Conservation (phyloP, 2,113 vertebrate genomes). For the Carassius carassius region DNA sequence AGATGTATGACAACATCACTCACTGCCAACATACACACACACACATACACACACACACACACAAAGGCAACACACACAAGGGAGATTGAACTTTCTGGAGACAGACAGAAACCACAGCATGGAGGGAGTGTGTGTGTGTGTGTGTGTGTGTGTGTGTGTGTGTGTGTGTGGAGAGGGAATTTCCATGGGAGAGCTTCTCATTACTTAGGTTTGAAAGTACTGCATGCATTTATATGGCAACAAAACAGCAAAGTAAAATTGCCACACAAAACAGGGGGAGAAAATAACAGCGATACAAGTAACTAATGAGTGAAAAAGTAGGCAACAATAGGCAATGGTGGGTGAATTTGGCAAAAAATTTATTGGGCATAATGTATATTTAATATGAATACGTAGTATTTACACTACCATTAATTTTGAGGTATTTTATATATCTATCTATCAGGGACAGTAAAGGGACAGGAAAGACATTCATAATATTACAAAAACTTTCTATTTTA, state of each 20-base stretch:
- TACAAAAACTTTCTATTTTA: too few relatives aligned
- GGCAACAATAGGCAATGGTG: background rate
- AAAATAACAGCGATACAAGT: background rate
- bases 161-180: background rate
- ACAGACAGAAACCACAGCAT: constrained; percentile 40
- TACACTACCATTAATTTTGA: background rate
- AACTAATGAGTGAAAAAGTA: background rate
- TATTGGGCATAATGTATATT: background rate
- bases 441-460: too few relatives aligned
- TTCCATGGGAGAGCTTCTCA: constrained; percentile 24
- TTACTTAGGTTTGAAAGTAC: constrained; percentile 10
- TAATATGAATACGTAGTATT: background rate
- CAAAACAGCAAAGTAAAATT: constrained; percentile 24
- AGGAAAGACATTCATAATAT: too few relatives aligned
- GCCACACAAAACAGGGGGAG: background rate
- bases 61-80: background rate
- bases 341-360: background rate
- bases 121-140: constrained; percentile 9
- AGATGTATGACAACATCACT: constrained; percentile 35
- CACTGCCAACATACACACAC: constrained; percentile 9
- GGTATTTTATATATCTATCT: too few relatives aligned
- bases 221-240: constrained; percentile 15
- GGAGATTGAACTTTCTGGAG: constrained; percentile 31
- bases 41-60: constrained; percentile 18
- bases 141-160: background rate